Evolutionary conservation across 1,140 invertebrate genomes (phyloP).

Genomic region (Lethocerus indicus): DNA sequence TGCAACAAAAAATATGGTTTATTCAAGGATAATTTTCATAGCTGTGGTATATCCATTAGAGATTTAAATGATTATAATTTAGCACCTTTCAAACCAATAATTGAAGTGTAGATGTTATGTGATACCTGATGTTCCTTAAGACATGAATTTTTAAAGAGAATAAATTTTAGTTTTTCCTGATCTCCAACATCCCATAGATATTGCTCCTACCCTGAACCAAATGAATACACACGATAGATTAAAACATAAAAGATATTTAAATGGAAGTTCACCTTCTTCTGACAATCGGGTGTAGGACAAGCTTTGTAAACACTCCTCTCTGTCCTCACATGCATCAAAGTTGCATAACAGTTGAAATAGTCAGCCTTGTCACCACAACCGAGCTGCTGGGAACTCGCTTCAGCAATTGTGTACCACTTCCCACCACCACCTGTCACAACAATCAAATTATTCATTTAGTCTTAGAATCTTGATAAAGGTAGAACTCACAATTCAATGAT

Average conservation of each 20-base stretch:
- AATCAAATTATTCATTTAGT: too few species aligned
- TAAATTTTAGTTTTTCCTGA: too few species aligned
- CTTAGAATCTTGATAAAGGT: too few species aligned
- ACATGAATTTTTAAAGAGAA: too few species aligned
- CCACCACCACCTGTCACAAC: slow-evolving; percentile 15
- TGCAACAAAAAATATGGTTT: slow-evolving; percentile 12
- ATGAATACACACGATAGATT: too few species aligned
- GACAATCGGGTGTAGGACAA: slow-evolving; percentile 70
- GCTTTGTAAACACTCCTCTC: slow-evolving; percentile 81
- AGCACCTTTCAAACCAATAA: too few species aligned
- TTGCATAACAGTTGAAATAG: slow-evolving; percentile 54
- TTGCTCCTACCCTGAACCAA: neutral
- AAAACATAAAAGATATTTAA: slow-evolving; percentile 4
- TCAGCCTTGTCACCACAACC: slow-evolving; percentile 56
- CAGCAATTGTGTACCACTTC: slow-evolving; percentile 40
- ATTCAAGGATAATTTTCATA: neutral
- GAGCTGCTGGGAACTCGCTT: slow-evolving; percentile 44
- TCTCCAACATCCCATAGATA: too few species aligned
- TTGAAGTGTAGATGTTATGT: too few species aligned
- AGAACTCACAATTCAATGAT: too few species aligned
- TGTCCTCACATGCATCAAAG: slow-evolving; percentile 44
- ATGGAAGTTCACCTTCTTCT: slow-evolving; percentile 80
- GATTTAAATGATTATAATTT: too few species aligned
- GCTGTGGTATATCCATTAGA: too few species aligned
- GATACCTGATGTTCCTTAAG: too few species aligned